Evolutionary conservation across 1,140 invertebrate genomes (phyloP).

Genomic region (Drosophila oshimai): DNA sequence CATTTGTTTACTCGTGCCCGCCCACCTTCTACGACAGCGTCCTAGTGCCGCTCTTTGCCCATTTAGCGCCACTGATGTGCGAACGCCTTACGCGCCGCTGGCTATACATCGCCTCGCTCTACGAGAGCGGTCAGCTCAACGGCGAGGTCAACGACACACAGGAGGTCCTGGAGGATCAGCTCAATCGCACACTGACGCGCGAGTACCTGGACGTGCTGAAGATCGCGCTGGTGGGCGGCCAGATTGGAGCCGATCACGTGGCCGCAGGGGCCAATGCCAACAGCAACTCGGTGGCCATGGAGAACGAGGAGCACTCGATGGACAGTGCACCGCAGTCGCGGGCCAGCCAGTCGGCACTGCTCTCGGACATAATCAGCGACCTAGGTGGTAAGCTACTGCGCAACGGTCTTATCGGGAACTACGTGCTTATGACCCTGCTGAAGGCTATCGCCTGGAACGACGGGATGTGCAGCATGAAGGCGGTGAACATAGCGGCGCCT

Average conservation of each 20-base stretch:
- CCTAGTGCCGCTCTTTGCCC: slow-evolving; percentile 89
- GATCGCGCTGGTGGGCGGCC: slow-evolving; percentile 85
- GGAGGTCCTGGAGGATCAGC: slow-evolving; percentile 94
- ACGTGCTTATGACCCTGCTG: slow-evolving; percentile 86
- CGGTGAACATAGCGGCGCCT: slow-evolving; percentile 87
- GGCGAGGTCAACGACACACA: slow-evolving; percentile 92
- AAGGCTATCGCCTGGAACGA: slow-evolving; percentile 94
- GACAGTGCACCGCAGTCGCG: slow-evolving; percentile 84
- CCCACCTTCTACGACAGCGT: slow-evolving; percentile 89
- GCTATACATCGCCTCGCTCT: slow-evolving; percentile 89
- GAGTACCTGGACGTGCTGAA: slow-evolving; percentile 94
- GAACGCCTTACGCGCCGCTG: slow-evolving; percentile 90
- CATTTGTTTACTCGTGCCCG: slow-evolving; percentile 93
- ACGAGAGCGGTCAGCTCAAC: slow-evolving; percentile 90
- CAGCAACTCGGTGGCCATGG: slow-evolving; percentile 85
- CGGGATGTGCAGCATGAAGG: slow-evolving; percentile 90
- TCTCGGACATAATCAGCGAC: slow-evolving; percentile 88
- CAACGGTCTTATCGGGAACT: slow-evolving; percentile 86
- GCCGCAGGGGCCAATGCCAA: slow-evolving; percentile 49
- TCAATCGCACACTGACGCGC: slow-evolving; percentile 92
- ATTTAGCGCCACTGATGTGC: slow-evolving; percentile 90
- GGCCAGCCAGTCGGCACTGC: slow-evolving; percentile 83
- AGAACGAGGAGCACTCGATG: slow-evolving; percentile 87
- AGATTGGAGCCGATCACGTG: slow-evolving; percentile 69
- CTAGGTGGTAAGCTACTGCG: slow-evolving; percentile 87